Evolutionary conservation across 2,888 invertebrate genomes (phyloP), one percentile per base, ranked within the genome.

Genomic region (Phanerotoma sp.): DNA sequence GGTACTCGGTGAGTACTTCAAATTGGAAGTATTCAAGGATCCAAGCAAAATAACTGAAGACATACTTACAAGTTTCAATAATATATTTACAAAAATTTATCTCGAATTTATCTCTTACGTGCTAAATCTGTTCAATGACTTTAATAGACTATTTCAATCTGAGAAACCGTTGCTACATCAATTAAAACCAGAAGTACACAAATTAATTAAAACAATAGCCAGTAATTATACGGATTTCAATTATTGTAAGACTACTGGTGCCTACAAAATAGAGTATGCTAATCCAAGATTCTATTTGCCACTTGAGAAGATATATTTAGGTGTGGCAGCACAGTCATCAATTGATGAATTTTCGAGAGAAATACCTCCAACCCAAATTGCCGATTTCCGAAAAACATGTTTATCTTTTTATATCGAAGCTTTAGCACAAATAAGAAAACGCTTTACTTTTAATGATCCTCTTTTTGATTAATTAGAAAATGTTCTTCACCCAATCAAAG

Each of bases 21-120:
- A 7, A 11, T 4, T 7, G 16, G 13, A 11, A n/a, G 35, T 35
- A 7, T 35, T 35, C n/a, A 16, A 35, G 7, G 35, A 35, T 35
- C 15, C 15, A 11, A 7, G 15, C 13, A 35, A 35, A n/a, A 35
- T 16, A 2, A 35, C 35, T 1, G 35, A 35, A 5, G 15, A 35
- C 7, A 35, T 35, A 7, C 16, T 35, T 7, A 15, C 35, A 74
- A 7, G 56, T 62, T 54, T 71, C 60, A 47, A 55, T 6, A 70
- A 69, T 58, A 51, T 62, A 50, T 66, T 68, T 41, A 66, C 69
- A 15, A 47, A 59, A 54, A 51, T 66, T 22, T 66, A 35, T 56
- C 41, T 69, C 33, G 65, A 68, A 47, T 68, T 69, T 45, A 66
- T 68, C 64, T 56, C 59, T 18, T 66, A 69, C 51, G 33, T 44